These are phyloP conservation scores for Bufotes viridis DNA, from an alignment of 2,797 vertebrate genomes.

Conservation along the genomic window DNA sequence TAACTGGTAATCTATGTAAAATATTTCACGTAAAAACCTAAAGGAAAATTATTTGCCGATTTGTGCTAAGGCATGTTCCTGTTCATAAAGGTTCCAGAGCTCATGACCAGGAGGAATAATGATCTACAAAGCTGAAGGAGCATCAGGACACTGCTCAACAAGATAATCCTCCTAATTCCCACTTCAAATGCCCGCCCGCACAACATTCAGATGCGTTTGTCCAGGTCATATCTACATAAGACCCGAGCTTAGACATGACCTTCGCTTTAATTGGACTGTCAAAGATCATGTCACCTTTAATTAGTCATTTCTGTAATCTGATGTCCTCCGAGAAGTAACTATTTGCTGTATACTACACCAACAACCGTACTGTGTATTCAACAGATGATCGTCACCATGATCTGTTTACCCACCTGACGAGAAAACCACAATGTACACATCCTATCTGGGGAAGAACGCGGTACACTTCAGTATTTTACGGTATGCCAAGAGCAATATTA, in stretches of 20 bases:
- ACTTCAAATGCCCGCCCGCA: slow-evolving; percentile 31
- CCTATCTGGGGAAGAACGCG: neutral
- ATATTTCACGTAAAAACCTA: neutral
- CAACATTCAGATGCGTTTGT: slow-evolving; percentile 34
- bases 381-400: neutral
- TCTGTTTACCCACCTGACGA: neutral
- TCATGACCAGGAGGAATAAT: slow-evolving; percentile 20
- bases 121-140: neutral
- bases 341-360: neutral
- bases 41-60: neutral
- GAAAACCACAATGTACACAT: slow-evolving; percentile 6
- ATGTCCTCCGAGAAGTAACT: slow-evolving; percentile 14
- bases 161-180: slow-evolving; percentile 53
- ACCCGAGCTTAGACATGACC: slow-evolving; percentile 47
- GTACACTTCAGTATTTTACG: neutral
- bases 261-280: slow-evolving; percentile 57
- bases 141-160: neutral
- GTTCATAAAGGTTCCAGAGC: neutral
- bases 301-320: slow-evolving; percentile 49
- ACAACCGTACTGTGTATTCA: neutral
- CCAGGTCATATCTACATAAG: slow-evolving; percentile 49
- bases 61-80: neutral
- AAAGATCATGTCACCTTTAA: slow-evolving; percentile 47
- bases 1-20: neutral
- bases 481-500: slow-evolving; percentile 35